Conservation (phyloP, 2,113 vertebrate species). For the Vicugna pacos region DNA sequence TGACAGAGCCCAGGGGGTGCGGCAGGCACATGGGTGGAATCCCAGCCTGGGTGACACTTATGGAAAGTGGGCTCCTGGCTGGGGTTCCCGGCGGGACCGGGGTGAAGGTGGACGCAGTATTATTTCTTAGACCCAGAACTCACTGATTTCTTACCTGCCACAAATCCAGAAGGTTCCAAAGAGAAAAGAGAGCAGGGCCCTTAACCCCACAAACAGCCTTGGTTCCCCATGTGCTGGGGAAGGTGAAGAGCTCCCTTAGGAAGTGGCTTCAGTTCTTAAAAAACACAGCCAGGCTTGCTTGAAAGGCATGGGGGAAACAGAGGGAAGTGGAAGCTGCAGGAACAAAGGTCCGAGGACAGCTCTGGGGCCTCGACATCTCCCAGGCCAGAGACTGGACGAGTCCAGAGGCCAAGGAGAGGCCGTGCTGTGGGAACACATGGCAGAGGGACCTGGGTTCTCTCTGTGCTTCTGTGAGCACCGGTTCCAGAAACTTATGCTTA, state of each 20-base stretch:
- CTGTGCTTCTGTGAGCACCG: too few species aligned
- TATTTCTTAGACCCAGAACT: not conserved
- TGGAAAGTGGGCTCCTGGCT: not conserved
- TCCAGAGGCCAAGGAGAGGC: not conserved
- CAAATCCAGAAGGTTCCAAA: not conserved
- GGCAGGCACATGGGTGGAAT: not conserved
- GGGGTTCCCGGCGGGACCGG: not conserved
- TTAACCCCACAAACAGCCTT: not conserved
- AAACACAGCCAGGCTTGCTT: not conserved
- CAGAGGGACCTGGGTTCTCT: not conserved
- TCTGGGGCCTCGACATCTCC: not conserved
- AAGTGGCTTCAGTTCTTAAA: not conserved
- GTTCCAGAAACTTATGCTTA: not conserved
- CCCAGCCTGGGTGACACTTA: rapidly evolving
- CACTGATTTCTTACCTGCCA: not conserved
- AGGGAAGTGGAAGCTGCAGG: not conserved
- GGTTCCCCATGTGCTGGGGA: rapidly evolving
- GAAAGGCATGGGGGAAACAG: not conserved
- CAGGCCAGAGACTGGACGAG: rapidly evolving
- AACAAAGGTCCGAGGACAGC: not conserved
- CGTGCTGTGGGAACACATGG: rapidly evolving
- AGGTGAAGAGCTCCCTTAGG: not conserved
- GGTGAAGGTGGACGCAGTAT: not conserved
- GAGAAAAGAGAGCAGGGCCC: not conserved
- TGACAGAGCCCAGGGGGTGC: not conserved